A percentile compares a stretch with the other conserved stretches of the same genome.
Conservation (phyloP, 2,797 vertebrate species). For the Oreortyx pictus region DNA sequence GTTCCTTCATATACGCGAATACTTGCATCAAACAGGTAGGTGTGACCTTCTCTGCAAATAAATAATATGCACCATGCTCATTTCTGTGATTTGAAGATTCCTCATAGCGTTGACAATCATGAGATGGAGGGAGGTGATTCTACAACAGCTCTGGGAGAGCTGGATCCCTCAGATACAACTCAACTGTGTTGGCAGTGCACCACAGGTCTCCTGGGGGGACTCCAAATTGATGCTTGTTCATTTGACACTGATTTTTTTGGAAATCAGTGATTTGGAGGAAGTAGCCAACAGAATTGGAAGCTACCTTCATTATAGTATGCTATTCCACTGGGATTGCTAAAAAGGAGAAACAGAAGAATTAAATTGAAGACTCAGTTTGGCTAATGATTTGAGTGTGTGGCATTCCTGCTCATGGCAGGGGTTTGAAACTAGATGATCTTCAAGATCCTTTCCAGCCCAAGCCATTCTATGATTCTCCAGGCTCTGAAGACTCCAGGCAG, state of each 20-base stretch:
- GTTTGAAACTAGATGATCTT: no score
- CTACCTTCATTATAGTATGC: background rate
- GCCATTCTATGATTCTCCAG: background rate
- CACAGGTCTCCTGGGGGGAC: background rate
- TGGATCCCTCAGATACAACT: background rate
- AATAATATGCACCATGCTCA: background rate
- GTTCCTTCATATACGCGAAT: background rate
- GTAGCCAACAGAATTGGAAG: background rate
- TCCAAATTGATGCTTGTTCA: background rate
- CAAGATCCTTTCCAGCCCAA: no score
- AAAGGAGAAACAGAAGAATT: background rate
- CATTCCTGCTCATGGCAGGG: no score
- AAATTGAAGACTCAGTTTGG: background rate
- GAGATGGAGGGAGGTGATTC: accelerated
- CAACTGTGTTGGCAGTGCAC: background rate
- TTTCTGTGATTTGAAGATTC: background rate
- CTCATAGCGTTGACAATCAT: background rate
- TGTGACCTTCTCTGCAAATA: background rate
- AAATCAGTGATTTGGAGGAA: background rate
- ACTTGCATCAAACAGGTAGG: accelerated
- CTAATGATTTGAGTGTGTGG: background rate
- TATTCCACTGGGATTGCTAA: background rate
- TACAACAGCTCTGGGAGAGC: background rate
- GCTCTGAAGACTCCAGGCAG: background rate
- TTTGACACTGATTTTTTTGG: background rate